Percentiles rank a stretch among this genome's conserved stretches.
Conservation (phyloP, 2,888 invertebrate genomes). For the Pristionchus arcanus region DNA sequence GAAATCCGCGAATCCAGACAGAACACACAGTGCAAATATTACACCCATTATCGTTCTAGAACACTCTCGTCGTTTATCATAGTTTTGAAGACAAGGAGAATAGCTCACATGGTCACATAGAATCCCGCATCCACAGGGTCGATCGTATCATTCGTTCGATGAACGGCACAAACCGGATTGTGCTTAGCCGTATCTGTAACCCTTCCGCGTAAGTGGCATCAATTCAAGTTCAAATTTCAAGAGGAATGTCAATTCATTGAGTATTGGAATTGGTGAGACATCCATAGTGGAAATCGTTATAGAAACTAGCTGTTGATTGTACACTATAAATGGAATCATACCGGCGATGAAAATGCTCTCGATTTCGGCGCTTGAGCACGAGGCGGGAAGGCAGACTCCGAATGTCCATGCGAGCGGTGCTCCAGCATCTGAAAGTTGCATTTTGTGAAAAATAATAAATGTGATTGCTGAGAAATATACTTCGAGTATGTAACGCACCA, state of each 20-base stretch:
- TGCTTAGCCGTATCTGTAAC: not conserved
- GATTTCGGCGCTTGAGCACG: slow-evolving; percentile 23
- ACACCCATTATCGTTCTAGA: slow-evolving; percentile 28
- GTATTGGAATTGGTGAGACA: too few relatives aligned
- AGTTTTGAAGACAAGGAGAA: not conserved
- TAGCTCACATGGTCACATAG: not conserved
- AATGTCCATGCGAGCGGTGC: not conserved
- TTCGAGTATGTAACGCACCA: not conserved
- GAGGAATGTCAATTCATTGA: too few relatives aligned
- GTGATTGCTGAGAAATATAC: too few relatives aligned
- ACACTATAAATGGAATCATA: not conserved
- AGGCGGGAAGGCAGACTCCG: slow-evolving; percentile 13
- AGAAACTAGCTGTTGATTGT: too few relatives aligned
- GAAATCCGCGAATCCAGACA: not conserved
- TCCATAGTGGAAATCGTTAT: too few relatives aligned
- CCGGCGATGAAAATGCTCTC: not conserved
- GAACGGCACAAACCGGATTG: not conserved
- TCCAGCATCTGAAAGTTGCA: not conserved
- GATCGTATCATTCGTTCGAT: not conserved
- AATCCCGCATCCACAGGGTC: not conserved
- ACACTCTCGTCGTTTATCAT: not conserved
- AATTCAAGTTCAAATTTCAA: too few relatives aligned
- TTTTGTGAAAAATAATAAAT: not conserved
- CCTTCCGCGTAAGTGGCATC: not conserved
- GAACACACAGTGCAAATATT: not conserved